Evolutionary conservation across 2,888 invertebrate genomes (phyloP).

Genomic region (Acrobasis suavella): DNA sequence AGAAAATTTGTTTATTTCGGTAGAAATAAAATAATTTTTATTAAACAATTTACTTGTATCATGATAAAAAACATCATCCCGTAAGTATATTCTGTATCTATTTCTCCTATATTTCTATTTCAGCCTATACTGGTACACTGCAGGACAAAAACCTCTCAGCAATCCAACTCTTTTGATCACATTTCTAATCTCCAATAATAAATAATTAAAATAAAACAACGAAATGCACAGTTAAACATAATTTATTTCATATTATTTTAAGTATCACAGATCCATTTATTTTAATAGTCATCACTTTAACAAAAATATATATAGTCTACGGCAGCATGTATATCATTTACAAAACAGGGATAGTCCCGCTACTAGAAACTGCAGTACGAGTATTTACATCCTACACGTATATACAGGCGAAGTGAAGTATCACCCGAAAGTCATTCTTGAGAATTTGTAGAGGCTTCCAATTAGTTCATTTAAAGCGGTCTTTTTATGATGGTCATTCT

Average conservation of each 20-base stretch:
- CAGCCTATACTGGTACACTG: too few species aligned
- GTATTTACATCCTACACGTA: slow-evolving; percentile 71
- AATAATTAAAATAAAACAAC: slow-evolving; percentile 37
- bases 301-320: slow-evolving; percentile 81
- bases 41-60: too few species aligned
- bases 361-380: slow-evolving; percentile 50
- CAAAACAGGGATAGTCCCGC: slow-evolving; percentile 55
- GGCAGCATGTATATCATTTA: slow-evolving; percentile 63
- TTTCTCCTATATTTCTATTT: too few species aligned
- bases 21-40: too few species aligned
- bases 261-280: slow-evolving; percentile 82
- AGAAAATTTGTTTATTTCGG: too few species aligned
- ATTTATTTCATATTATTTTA: slow-evolving; percentile 81
- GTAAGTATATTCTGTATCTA: too few species aligned
- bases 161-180: too few species aligned
- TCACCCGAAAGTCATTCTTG: slow-evolving; percentile 13
- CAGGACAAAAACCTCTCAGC: too few species aligned
- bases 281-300: slow-evolving; percentile 81
- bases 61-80: too few species aligned
- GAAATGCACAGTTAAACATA: slow-evolving; percentile 79
- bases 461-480: background rate
- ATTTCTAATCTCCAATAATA: too few species aligned
- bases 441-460: background rate
- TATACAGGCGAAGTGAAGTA: slow-evolving; percentile 57
- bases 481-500: too few species aligned